Conservation (phyloP, 2,113 vertebrate species). For the Larimichthys polyactis region DNA sequence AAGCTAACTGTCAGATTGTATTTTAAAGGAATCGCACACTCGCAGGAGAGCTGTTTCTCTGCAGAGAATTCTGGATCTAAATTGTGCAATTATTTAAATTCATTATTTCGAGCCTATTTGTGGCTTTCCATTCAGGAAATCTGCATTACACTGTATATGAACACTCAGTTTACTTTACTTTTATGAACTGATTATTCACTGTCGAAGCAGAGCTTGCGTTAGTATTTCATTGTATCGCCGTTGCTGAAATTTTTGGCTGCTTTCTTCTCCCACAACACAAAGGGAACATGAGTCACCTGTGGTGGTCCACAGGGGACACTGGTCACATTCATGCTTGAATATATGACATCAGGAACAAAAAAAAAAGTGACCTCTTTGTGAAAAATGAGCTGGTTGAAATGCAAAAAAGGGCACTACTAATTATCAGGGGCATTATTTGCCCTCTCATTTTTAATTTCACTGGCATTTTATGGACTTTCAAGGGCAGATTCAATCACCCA, state of each 20-base stretch:
- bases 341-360: background rate
- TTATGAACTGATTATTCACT: background rate
- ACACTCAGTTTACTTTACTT: no score
- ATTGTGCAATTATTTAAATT: no score
- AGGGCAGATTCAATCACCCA: slow-evolving; percentile 25
- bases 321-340: slow-evolving; percentile 45
- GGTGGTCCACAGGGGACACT: background rate
- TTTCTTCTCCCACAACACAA: slow-evolving; percentile 1
- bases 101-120: background rate
- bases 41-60: background rate
- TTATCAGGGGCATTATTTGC: slow-evolving; percentile 27
- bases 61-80: background rate
- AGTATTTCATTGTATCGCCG: background rate
- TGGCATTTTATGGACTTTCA: slow-evolving; percentile 15
- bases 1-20: background rate
- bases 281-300: slow-evolving; percentile 13
- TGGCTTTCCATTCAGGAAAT: background rate
- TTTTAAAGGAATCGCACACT: background rate
- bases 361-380: slow-evolving; percentile 14
- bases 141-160: background rate
- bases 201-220: no score
- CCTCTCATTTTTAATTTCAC: slow-evolving; percentile 17
- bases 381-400: slow-evolving; percentile 10
- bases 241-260: background rate
- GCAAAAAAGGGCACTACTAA: slow-evolving; percentile 9